Evolutionary conservation across 2,888 invertebrate genomes (phyloP).

Genomic region (Pimpla rufipes): DNA sequence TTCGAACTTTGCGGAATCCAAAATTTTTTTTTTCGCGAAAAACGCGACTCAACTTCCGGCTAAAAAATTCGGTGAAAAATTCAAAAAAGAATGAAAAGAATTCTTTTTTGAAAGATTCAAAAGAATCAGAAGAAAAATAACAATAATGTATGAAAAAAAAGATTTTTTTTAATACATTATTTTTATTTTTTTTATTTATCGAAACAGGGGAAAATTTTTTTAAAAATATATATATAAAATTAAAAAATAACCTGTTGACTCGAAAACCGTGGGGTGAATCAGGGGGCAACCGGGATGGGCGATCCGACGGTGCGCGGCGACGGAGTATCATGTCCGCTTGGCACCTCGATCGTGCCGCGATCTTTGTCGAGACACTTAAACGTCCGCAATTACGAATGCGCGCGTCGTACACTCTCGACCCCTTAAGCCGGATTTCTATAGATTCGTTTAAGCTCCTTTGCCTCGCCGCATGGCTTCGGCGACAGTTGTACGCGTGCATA

Average conservation of each 20-base stretch:
- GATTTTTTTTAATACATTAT: not conserved
- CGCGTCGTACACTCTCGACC: constrained; percentile 64
- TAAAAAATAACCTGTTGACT: too few relatives aligned
- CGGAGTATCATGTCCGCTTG: constrained; percentile 46
- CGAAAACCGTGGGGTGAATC: too few relatives aligned
- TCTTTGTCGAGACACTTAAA: constrained; percentile 61
- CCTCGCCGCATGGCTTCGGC: constrained; percentile 35
- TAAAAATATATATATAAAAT: too few relatives aligned
- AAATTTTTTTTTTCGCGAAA: too few relatives aligned
- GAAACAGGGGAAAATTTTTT: too few relatives aligned
- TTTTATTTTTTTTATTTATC: not conserved
- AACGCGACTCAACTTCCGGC: too few relatives aligned
- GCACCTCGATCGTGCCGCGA: constrained; percentile 17
- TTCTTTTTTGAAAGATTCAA: not conserved
- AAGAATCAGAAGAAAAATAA: not conserved
- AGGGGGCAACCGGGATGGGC: too few relatives aligned
- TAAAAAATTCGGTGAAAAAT: too few relatives aligned
- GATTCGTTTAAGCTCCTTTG: constrained; percentile 68
- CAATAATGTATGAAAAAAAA: too few relatives aligned
- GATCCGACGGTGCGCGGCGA: too few relatives aligned
- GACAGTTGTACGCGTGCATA: constrained; percentile 35
- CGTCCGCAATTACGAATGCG: constrained; percentile 67
- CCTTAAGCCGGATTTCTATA: constrained; percentile 72
- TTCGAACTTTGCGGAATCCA: too few relatives aligned
- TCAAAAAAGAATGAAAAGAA: not conserved